phyloP scores from a whole-genome alignment of 2,888 invertebrate species.

The Cosmia pyralina region DNA sequence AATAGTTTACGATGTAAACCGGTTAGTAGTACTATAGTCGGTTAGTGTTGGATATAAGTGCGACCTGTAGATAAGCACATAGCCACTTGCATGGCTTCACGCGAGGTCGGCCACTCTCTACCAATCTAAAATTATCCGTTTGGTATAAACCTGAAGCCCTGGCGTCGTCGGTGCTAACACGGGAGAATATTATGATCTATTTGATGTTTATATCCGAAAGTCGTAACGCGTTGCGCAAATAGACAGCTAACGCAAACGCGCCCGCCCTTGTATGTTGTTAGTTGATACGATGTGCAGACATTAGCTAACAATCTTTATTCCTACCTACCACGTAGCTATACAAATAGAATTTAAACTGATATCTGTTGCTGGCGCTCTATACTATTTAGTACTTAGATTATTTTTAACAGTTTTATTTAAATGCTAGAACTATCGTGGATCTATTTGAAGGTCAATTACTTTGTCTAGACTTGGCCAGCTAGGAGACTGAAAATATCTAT shows the following conservation, averaged over 20 bases:
- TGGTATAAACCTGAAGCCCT: constrained; percentile 71
- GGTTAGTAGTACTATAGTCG: constrained; percentile 49
- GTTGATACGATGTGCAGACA: constrained; percentile 44
- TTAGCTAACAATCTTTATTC: constrained; percentile 36
- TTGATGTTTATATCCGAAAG: constrained; percentile 64
- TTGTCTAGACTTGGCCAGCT: constrained; percentile 14
- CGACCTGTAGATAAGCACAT: constrained; percentile 71
- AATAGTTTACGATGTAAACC: constrained; percentile 29
- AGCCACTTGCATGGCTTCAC: constrained; percentile 78
- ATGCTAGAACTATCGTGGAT: constrained; percentile 22
- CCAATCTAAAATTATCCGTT: constrained; percentile 77
- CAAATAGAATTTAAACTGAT: constrained; percentile 2
- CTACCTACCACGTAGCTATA: no score
- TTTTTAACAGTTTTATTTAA: constrained; percentile 31
- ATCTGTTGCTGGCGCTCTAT: constrained; percentile 5
- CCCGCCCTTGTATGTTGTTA: constrained; percentile 7
- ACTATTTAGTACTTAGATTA: constrained; percentile 2
- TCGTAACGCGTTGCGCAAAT: constrained; percentile 61
- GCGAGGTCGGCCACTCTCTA: constrained; percentile 73
- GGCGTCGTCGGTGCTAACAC: constrained; percentile 47
- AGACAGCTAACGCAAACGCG: constrained; percentile 49
- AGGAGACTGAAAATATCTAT: constrained; percentile 39
- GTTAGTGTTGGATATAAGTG: constrained; percentile 71
- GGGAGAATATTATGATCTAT: constrained; percentile 66
- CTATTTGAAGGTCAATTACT: constrained; percentile 46